These are phyloP conservation scores for Hetaerina titia DNA, from an alignment of 2,888 invertebrate species.

Conservation along the genomic window DNA sequence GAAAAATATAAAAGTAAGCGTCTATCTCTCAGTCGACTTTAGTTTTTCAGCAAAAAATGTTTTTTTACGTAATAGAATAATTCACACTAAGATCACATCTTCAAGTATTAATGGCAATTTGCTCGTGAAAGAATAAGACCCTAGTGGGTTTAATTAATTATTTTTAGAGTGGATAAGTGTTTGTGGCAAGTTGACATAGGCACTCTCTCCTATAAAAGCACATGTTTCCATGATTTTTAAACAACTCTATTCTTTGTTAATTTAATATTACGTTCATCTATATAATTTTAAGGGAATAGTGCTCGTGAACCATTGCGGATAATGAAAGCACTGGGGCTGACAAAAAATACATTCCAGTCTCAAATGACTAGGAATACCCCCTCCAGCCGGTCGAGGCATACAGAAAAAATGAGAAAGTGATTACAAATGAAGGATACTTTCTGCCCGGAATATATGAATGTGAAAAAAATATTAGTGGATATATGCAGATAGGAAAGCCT, in stretches of 20 bases:
- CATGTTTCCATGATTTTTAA: neutral
- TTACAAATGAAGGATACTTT: neutral
- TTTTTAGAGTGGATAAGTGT: neutral
- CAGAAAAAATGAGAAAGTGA: neutral
- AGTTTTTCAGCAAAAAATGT: neutral
- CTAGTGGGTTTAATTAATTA: neutral
- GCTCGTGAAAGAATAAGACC: neutral
- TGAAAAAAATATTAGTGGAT: neutral
- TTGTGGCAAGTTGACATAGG: neutral
- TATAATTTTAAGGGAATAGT: neutral
- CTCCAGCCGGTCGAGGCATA: conserved; percentile 33
- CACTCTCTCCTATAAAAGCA: neutral
- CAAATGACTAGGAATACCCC: conserved; percentile 42
- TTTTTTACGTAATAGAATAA: neutral
- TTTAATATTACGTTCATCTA: neutral
- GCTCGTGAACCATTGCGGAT: neutral
- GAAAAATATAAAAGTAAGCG: conserved; percentile 44
- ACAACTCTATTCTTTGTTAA: neutral
- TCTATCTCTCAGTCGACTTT: conserved; percentile 53
- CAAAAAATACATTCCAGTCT: neutral
- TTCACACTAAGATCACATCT: conserved; percentile 1
- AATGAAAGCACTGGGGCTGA: conserved; percentile 23
- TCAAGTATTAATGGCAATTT: neutral
- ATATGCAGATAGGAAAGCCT: neutral
- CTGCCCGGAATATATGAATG: conserved; percentile 33